A percentile compares a stretch with the other conserved stretches of the same genome.
phyloP scores from a whole-genome alignment of 2,797 vertebrate genomes.

The Enteromius treurensis region DNA sequence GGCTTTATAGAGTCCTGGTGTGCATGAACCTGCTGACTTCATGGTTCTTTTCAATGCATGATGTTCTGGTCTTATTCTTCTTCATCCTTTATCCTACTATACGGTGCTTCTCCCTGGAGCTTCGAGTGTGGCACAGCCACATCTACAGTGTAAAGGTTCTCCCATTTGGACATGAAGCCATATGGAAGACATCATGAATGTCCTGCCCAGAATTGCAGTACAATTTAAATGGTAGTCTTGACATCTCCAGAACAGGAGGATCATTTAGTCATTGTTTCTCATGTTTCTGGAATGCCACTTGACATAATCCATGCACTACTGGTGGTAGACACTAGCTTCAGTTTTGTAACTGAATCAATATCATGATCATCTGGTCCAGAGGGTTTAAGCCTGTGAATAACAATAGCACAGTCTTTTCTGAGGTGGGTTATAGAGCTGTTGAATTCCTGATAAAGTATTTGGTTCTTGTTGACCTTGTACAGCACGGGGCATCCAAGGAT shows the following conservation, averaged over 20 bases:
- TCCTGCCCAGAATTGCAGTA: neutral
- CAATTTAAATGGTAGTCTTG: neutral
- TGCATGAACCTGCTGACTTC: neutral
- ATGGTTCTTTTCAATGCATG: neutral
- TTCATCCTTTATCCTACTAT: neutral
- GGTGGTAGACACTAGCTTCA: neutral
- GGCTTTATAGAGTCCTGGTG: neutral
- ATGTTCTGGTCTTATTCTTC: neutral
- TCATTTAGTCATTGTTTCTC: neutral
- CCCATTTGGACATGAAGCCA: neutral
- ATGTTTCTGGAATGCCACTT: neutral
- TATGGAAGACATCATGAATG: neutral
- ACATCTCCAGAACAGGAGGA: neutral
- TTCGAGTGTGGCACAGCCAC: neutral
- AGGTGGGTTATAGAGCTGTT: neutral
- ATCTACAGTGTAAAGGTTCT: neutral
- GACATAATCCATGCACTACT: neutral
- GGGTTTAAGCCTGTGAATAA: neutral
- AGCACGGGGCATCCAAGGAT: neutral
- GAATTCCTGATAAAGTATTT: neutral
- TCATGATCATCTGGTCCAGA: neutral
- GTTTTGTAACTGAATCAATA: neutral
- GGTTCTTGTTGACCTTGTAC: constrained; percentile 1
- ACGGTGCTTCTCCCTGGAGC: neutral
- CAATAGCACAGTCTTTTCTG: neutral